Evolutionary conservation across 64 coral and sea anemone species (phyloP), one percentile per base, ranked within the genome.

Genomic region (Porites lutea): DNA sequence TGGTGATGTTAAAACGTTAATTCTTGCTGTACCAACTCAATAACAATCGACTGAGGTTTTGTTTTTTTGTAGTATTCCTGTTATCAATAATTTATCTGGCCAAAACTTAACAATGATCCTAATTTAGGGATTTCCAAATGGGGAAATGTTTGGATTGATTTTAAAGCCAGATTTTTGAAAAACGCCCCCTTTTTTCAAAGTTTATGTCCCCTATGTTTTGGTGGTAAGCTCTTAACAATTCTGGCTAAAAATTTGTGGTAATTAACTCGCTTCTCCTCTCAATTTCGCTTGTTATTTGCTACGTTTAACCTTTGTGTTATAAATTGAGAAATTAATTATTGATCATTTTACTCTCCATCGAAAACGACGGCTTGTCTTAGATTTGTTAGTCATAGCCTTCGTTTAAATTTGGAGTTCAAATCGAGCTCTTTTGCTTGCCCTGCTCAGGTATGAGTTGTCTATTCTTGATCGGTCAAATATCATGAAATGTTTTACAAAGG

Each of bases 71-170:
- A 58, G 48, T 79, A 58, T 58, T 59, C 10, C n/a, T 15, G 4
- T 80, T 15, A 55, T 80, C 20, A 80, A 80, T 80, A 60, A 60
- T 80, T 80, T 12, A 80, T 80, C 12, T 21, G 2, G 21, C 4
- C 54, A 14, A 55, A 80, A 80, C 61, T 61, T 60, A 54, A 80
- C 78, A 80, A 80, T 60, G 78, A 80, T 80, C 78, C 45, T 60
- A 13, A 44, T 44, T 80, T 60, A 52, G 59, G 21, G 53, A 80
- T 55, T 60, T 80, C 78, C 78, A 60, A 62, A 80, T 80, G 78
- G 55, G 78, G 22, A 60, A 45, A 80, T 80, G 78, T 80, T 80
- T 80, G 61, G 19, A 44, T 6, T 12, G 22, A 80, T 13, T 60
- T 59, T 60, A 59, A 13, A 60, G 54, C 20, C 78, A 1, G 7